These are phyloP conservation scores for Anhinga anhinga DNA, from an alignment of 2,113 vertebrate species.

Conservation along the genomic window DNA sequence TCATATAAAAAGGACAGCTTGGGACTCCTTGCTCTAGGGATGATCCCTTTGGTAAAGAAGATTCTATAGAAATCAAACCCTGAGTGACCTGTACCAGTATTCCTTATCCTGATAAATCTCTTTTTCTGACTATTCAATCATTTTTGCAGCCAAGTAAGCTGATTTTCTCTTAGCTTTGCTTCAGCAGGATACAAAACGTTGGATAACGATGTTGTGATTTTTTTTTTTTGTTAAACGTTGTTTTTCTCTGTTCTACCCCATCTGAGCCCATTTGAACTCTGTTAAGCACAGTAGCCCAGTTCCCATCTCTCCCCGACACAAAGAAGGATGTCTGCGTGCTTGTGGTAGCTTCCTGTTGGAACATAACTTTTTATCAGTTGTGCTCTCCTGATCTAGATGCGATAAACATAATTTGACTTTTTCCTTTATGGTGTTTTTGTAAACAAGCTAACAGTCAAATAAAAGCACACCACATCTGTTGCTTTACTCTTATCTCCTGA, in stretches of 20 bases:
- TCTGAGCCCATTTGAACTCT: neutral
- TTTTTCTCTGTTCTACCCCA: neutral
- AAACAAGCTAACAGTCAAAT: neutral
- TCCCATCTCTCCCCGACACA: neutral
- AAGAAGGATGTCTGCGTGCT: neutral
- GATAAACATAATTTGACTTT: neutral
- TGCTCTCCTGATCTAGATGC: neutral
- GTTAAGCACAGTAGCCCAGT: neutral
- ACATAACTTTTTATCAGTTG: neutral
- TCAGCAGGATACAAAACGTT: neutral
- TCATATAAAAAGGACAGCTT: neutral
- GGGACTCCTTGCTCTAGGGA: neutral
- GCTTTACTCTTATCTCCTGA: neutral
- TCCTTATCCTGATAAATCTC: neutral
- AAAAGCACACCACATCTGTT: neutral
- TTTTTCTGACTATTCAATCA: neutral
- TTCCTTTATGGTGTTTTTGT: neutral
- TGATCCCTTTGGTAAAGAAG: neutral
- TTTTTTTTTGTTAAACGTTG: accelerated
- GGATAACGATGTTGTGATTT: neutral
- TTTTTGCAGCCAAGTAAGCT: neutral
- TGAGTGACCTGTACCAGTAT: neutral
- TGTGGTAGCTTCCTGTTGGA: neutral
- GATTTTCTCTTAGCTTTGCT: neutral
- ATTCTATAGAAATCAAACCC: neutral